A percentile compares a stretch with the other conserved stretches of the same genome.
phyloP scores from a whole-genome alignment of 2,888 invertebrate genomes.

The Cerastoderma edule region DNA sequence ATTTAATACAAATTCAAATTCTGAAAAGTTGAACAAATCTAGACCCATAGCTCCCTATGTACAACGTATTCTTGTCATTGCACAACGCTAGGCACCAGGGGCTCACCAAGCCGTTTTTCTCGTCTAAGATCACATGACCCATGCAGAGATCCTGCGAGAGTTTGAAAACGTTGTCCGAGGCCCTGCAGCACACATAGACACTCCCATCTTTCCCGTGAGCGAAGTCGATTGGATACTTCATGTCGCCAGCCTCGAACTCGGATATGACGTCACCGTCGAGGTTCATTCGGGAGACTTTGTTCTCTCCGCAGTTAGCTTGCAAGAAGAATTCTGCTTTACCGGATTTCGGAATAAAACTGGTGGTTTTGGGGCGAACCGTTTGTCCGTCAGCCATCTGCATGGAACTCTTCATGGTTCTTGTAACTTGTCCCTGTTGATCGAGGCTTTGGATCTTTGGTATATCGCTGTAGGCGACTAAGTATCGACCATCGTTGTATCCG shows the following conservation, averaged over 20 bases:
- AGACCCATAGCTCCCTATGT: constrained; percentile 6
- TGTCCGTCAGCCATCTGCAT: not conserved
- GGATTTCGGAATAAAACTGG: not conserved
- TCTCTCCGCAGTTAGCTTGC: not conserved
- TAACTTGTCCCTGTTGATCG: not conserved
- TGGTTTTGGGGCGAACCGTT: not conserved
- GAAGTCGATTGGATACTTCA: constrained; percentile 14
- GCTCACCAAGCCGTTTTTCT: not conserved
- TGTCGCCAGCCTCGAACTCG: constrained; percentile 12
- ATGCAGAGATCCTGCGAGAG: constrained; percentile 8
- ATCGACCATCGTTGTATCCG: not conserved
- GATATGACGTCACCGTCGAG: not conserved
- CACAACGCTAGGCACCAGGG: constrained; percentile 9
- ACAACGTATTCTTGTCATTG: not conserved
- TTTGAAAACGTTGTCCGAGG: constrained; percentile 11
- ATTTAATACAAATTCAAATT: too few species aligned
- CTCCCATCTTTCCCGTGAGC: not conserved
- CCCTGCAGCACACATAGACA: constrained; percentile 14
- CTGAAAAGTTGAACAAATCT: constrained; percentile 1
- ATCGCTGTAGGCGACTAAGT: not conserved
- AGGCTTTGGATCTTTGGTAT: not conserved
- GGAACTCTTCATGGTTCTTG: not conserved
- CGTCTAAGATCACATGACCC: constrained; percentile 15
- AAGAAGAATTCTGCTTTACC: not conserved
- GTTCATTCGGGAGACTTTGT: constrained; percentile 4